phyloP scores from a whole-genome alignment of 2,797 vertebrate species.

The Semaprochilodus insignis region DNA sequence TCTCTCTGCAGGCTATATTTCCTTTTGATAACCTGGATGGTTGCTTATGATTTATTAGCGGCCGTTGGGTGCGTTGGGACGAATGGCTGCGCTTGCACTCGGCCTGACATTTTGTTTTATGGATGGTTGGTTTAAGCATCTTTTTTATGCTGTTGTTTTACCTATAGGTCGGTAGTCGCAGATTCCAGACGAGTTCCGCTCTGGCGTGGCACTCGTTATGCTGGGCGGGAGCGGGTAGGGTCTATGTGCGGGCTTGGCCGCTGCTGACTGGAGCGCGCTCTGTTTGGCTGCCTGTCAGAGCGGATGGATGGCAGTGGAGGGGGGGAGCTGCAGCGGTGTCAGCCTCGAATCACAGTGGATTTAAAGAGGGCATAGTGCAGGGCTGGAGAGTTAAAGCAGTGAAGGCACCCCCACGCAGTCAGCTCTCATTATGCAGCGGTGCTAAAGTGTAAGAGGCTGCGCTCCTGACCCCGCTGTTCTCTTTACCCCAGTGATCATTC shows the following conservation, averaged over 20 bases:
- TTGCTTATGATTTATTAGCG: conserved; percentile 38
- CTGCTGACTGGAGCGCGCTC: conserved; percentile 66
- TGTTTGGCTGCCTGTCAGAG: conserved; percentile 73
- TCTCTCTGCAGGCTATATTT: conserved; percentile 25
- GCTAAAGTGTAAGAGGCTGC: background rate
- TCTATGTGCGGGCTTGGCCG: background rate
- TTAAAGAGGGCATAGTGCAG: conserved; percentile 14
- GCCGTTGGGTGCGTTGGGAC: conserved; percentile 5
- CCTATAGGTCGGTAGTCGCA: conserved; percentile 3
- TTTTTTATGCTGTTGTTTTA: conserved; percentile 28
- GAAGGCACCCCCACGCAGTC: background rate
- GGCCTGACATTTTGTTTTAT: conserved; percentile 32
- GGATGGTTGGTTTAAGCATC: conserved; percentile 34
- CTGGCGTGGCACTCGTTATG: background rate
- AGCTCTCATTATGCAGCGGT: background rate
- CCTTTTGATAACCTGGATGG: conserved; percentile 12
- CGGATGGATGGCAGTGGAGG: conserved; percentile 41
- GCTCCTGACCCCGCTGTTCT: background rate
- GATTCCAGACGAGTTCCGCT: background rate
- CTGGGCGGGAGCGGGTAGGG: background rate
- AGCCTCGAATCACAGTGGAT: conserved; percentile 56
- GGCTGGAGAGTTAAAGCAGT: background rate
- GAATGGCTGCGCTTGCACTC: conserved; percentile 14
- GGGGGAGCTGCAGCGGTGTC: conserved; percentile 16
- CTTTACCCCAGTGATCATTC: background rate